Evolutionary conservation across 2,888 invertebrate species (phyloP), one percentile per base, ranked within the genome.

Genomic region (Pogonocherus hispidulus): DNA sequence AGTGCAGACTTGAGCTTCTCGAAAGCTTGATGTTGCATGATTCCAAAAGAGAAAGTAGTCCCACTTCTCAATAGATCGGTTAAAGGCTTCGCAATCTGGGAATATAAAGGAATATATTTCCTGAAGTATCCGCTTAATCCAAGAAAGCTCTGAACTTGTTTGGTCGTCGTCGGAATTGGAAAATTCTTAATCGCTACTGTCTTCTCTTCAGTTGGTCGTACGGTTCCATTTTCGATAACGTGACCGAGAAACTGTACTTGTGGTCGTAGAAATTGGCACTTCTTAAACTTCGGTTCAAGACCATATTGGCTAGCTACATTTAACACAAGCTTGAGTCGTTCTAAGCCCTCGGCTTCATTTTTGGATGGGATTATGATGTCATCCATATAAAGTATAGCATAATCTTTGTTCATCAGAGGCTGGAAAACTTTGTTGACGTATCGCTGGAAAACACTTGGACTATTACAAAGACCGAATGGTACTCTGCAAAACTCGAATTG

Each of bases 401-500:
- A 22, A 20, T n/a, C 22, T 6, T 49, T 22, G 11, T n/a, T 27
- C n/a, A 41, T 44, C 3, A 41, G 6, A 14, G 6, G n/a, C 16
- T 14, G 5, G 18, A 35, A 56, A 19, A 41, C 14, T 2, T 23
- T 6, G 16, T 3, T 41, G 2, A 16, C 5, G n/a, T 3, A 16
- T 41, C 41, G 3, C 41, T 49, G 49, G 18, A 49, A 5, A 18
- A 49, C 19, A 4, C 4, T 11, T 9, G 49, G 49, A 5, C 4
- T 20, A 19, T 49, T 49, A 20, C 79, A 82, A 3, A 85, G 62
- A 3, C 85, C 85, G 78, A 86, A 86, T 0, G 84, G 85, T 49
- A 80, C 78, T 70, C 72, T 79, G 16, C 79, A 54, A 69, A 85
- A 84, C 72, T 86, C 84, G 73, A 75, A 85, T 47, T 83, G 85